Base-by-base conservation (phyloP, 2,888 invertebrate species). In the Carpatolechia fugitivella region DNA sequence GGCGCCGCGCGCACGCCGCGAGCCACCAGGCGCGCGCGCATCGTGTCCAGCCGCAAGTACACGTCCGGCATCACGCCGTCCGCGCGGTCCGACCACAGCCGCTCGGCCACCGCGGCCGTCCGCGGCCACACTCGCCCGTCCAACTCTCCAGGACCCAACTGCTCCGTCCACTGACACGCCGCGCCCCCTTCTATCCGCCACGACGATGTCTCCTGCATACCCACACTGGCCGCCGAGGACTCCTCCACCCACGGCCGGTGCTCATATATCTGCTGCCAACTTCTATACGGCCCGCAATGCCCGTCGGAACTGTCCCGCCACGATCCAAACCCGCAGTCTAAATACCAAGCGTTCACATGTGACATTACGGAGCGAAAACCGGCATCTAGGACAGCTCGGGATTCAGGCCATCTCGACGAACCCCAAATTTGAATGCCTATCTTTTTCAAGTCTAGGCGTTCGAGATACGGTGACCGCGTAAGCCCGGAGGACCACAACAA, bases 281-380 rank as follows among this genome's bases (percentile, higher is more conserved):
- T 94, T 57, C 95, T 93, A 81, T 97, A 97, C 7, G 96, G 96
- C 16, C 96, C 95, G 77, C 97, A 97, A 66, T 96, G 95, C 0
- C 95, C 96, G 65, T 95, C 95, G 1, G 95, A 95, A 29, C 93
- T 93, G 72, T 95, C 94, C 20, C 96, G 91, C 97, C 97, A 97
- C 61, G 94, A 94, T 0, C 96, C 96, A 76, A 95, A 96, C 0
- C 97, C 97, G 74, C 96, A 97, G 78, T 97, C 96, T 63, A 97
- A 90, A 82, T 96, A 97, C 95, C 96, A 96, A 3, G 96, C 95
- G 76, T 97, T 96, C 54, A 96, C 96, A 81, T 97, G 96, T 13
- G 96, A 96, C 56, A 96, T 82, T 55, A 97, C 93, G 51, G 96
- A 90, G 55, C 94, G 92, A 81, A 93, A 96, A 1, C 96, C 96